Evolutionary conservation across 2,888 invertebrate genomes (phyloP).

Genomic region (Pyrocoelia pectoralis): DNA sequence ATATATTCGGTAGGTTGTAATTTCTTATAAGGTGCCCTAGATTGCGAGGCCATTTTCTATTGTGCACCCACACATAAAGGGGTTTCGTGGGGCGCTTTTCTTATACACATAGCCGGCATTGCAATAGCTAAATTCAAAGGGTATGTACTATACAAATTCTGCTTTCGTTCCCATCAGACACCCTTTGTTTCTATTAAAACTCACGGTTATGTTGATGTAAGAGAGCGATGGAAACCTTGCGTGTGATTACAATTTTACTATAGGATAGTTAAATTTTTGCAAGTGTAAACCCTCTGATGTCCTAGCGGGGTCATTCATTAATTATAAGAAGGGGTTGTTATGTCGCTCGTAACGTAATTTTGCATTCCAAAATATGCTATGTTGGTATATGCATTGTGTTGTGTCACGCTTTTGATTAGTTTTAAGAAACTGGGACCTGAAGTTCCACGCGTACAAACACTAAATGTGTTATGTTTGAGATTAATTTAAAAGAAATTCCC

Average conservation of each 20-base stretch:
- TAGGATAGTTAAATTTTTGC: constrained; percentile 40
- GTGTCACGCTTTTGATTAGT: neutral
- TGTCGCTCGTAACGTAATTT: constrained; percentile 40
- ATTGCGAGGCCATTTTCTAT: constrained; percentile 42
- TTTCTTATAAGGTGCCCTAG: constrained; percentile 36
- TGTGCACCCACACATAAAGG: constrained; percentile 47
- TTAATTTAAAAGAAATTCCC: too few species aligned
- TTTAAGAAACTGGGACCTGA: neutral
- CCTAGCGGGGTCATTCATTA: constrained; percentile 48
- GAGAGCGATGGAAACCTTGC: constrained; percentile 15
- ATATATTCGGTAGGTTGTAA: constrained; percentile 30
- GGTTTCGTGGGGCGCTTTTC: constrained; percentile 46
- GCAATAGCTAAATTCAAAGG: constrained; percentile 48
- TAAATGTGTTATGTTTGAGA: too few species aligned
- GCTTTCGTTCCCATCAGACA: constrained; percentile 35
- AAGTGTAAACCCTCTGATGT: constrained; percentile 45
- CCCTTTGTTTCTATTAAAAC: constrained; percentile 23
- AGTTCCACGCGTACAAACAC: too few species aligned
- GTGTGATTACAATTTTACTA: constrained; percentile 24
- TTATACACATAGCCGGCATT: constrained; percentile 47
- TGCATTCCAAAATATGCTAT: neutral
- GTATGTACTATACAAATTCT: constrained; percentile 41
- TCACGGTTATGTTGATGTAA: constrained; percentile 2
- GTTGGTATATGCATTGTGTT: constrained; percentile 1
- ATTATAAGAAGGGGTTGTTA: constrained; percentile 47